phyloP scores from a whole-genome alignment of 2,888 invertebrate species.

The Rhodophaea formosa region DNA sequence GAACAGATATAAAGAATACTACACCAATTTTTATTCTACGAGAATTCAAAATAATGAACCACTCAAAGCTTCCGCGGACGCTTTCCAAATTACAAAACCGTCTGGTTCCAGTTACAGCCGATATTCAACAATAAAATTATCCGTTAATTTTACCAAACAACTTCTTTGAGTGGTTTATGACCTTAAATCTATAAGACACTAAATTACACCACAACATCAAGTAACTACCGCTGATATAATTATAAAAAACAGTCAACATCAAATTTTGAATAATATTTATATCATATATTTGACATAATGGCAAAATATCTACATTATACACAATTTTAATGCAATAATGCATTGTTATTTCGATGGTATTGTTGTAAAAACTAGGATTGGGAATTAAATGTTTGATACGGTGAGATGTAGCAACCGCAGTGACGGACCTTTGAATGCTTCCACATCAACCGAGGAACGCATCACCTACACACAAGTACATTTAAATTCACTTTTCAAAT shows the following conservation, averaged over 20 bases:
- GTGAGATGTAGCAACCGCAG: not conserved
- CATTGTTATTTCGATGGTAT: slow-evolving; percentile 56
- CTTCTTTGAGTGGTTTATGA: slow-evolving; percentile 62
- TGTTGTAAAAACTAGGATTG: slow-evolving; percentile 50
- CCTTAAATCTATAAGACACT: slow-evolving; percentile 78
- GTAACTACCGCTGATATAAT: slow-evolving; percentile 80
- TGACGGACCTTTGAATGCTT: not conserved
- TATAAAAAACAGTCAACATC: slow-evolving; percentile 82
- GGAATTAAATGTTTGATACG: slow-evolving; percentile 16
- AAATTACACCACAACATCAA: slow-evolving; percentile 82
- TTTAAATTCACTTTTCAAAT: slow-evolving; percentile 44
- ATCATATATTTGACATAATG: slow-evolving; percentile 75
- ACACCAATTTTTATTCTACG: slow-evolving; percentile 76
- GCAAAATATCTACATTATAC: slow-evolving; percentile 79
- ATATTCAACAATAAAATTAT: not conserved
- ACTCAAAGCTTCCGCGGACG: slow-evolving; percentile 57
- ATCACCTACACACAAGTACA: slow-evolving; percentile 3
- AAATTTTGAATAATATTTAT: slow-evolving; percentile 77
- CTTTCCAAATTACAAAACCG: slow-evolving; percentile 27
- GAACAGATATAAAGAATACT: slow-evolving; percentile 77
- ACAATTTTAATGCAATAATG: slow-evolving; percentile 56
- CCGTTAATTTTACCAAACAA: not conserved
- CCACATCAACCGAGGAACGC: not conserved
- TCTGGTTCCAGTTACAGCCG: slow-evolving; percentile 9
- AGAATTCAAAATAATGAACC: slow-evolving; percentile 72